Evolutionary conservation across 2,888 invertebrate genomes (phyloP).

Genomic region (Fragum sueziense): DNA sequence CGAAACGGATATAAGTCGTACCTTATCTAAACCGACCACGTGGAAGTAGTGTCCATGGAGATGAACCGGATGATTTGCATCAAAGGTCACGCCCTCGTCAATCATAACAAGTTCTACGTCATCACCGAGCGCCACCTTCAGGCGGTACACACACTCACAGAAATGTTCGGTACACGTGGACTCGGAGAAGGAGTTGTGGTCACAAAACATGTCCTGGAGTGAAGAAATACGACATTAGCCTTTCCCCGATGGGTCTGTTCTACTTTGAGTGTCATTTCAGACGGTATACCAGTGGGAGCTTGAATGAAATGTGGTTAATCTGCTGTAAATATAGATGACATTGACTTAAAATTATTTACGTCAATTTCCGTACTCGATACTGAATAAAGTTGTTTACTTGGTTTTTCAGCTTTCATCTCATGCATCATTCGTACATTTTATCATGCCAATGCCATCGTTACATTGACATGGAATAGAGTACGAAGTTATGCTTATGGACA

Average conservation of each 20-base stretch:
- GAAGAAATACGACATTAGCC: neutral
- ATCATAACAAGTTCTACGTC: slow-evolving; percentile 93
- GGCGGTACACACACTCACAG: slow-evolving; percentile 92
- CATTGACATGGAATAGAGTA: too few species aligned
- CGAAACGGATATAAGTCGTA: too few species aligned
- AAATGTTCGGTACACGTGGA: slow-evolving; percentile 88
- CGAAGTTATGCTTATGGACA: too few species aligned
- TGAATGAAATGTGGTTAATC: slow-evolving; percentile 91
- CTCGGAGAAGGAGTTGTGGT: slow-evolving; percentile 81
- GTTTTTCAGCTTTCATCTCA: too few species aligned
- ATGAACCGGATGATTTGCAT: slow-evolving; percentile 77
- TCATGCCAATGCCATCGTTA: too few species aligned
- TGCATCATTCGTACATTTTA: too few species aligned
- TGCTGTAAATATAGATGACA: slow-evolving; percentile 93
- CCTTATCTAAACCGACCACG: slow-evolving; percentile 75
- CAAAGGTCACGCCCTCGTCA: slow-evolving; percentile 87
- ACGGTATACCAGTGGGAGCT: slow-evolving; percentile 89
- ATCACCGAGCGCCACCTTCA: slow-evolving; percentile 89
- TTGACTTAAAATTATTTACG: slow-evolving; percentile 85
- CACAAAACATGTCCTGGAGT: slow-evolving; percentile 68
- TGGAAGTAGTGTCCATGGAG: slow-evolving; percentile 78
- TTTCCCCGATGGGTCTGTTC: too few species aligned
- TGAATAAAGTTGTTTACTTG: too few species aligned
- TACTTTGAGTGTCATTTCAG: too few species aligned
- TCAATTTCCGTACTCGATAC: too few species aligned